phyloP scores from a whole-genome alignment of 2,888 invertebrate genomes.

The Volucella zonaria region DNA sequence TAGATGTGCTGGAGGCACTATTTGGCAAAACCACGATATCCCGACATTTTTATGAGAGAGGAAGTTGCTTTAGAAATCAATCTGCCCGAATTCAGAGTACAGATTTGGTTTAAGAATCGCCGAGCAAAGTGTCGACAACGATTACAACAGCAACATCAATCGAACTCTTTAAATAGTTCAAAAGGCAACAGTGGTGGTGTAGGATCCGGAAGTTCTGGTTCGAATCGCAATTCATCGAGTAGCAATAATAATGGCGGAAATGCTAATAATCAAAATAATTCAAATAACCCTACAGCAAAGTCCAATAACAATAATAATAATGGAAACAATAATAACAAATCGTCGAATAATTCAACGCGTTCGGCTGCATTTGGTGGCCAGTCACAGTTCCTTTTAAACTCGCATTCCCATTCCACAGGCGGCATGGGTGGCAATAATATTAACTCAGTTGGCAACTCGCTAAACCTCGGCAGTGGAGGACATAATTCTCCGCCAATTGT shows the following conservation, averaged over 20 bases:
- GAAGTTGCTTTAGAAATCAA: too few species aligned
- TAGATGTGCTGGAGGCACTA: too few species aligned
- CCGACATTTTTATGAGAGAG: too few species aligned
- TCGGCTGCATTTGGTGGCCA: conserved; percentile 80
- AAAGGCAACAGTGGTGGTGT: conserved; percentile 76
- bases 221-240: conserved; percentile 77
- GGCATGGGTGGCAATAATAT: conserved; percentile 56
- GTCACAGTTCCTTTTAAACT: conserved; percentile 82
- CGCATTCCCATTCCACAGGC: conserved; percentile 73
- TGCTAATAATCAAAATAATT: conserved; percentile 68
- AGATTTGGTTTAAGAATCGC: conserved; percentile 99
- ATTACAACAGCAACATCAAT: conserved; percentile 86
- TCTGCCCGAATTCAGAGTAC: too few species aligned
- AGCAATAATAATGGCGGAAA: conserved; percentile 74
- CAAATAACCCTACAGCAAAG: conserved; percentile 64
- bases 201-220: conserved; percentile 75
- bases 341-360: conserved; percentile 75
- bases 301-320: conserved; percentile 64
- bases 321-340: conserved; percentile 69
- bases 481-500: conserved; percentile 85
- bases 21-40: too few species aligned
- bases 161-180: conserved; percentile 80
- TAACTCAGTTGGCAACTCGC: conserved; percentile 77
- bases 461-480: conserved; percentile 78
- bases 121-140: conserved; percentile 98